Base-by-base conservation (phyloP, 2,888 invertebrate species). In the Apomyelois bistriatella region DNA sequence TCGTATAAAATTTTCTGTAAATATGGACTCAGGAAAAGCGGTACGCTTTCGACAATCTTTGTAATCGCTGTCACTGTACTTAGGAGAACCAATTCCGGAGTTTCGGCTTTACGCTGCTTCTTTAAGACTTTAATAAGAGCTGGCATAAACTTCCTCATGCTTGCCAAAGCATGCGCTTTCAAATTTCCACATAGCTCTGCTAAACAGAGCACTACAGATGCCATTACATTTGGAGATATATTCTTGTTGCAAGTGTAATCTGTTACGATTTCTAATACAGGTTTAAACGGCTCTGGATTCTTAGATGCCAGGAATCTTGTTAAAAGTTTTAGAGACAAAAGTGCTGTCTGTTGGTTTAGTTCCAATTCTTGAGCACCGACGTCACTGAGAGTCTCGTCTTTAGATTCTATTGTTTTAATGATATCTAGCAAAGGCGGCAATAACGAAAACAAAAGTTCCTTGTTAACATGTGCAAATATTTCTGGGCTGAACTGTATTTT, bases 1-100 rank as follows among this genome's bases (percentile, higher is more conserved):
- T 94, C 93, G 7, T 89, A 91, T 0, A 96, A 73, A 32, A 96
- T 89, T 63, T 94, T 93, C 60, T 93, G 93, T 32, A 98, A 84
- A 79, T 97, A 97, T 0, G 97, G 96, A 57, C 96, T 97, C 59
- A 98, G 77, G 76, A 98, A 98, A 37, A 95, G 88, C 0, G 96
- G 94, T 40, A 98, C 77, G 22, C 94, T 94, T 71, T 96, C 95
- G 3, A 97, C 92, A 38, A 98, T 93, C 79, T 96, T 97, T 55
- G 95, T 93, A 32, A 97, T 84, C 0, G 96, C 94, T 1, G 96
- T 95, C 1, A 97, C 92, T 5, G 95, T 93, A 74, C 96, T 95
- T 13, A 95, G 75, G n/a, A 95, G 78, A 0, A 93, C 82, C 15
- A 94, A 65, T 63, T 93, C 93, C 0, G 94, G 92, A 0, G 90